Conservation (phyloP, 2,113 vertebrate genomes). For the Blennius ocellaris region DNA sequence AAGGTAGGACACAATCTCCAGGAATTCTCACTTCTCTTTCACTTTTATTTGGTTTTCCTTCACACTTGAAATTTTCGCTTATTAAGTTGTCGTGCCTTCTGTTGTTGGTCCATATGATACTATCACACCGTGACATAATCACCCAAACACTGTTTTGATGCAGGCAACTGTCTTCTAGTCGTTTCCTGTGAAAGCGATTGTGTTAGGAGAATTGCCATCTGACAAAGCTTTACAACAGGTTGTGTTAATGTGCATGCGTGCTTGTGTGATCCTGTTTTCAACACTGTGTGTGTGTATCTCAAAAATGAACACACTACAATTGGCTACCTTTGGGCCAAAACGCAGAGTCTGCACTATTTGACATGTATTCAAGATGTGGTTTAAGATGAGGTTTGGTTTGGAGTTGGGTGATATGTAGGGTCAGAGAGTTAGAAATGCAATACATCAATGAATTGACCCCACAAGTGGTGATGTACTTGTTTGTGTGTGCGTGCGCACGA, state of each 20-base stretch:
- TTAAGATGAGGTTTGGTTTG: too few relatives aligned
- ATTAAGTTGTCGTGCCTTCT: neutral
- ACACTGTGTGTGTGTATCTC: conserved; percentile 11
- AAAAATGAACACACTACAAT: too few relatives aligned
- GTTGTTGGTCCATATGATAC: neutral
- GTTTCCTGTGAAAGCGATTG: conserved; percentile 55
- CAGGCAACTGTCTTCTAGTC: conserved; percentile 14
- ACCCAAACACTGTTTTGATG: conserved; percentile 18
- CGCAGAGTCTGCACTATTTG: too few relatives aligned
- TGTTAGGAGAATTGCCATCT: conserved; percentile 44
- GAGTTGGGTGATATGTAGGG: too few relatives aligned
- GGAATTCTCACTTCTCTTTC: too few relatives aligned
- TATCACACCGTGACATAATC: conserved; percentile 10
- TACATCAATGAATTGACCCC: too few relatives aligned
- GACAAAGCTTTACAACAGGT: conserved; percentile 30
- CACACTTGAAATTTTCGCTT: too few relatives aligned
- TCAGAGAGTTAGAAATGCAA: too few relatives aligned
- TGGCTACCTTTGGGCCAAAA: too few relatives aligned
- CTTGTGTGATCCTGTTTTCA: neutral
- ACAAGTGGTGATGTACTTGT: neutral
- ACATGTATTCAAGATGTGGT: too few relatives aligned
- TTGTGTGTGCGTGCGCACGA: conserved; percentile 16
- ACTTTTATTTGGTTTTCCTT: too few relatives aligned
- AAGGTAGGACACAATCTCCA: conserved; percentile 85
- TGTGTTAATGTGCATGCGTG: conserved; percentile 34